Percentiles rank a stretch among this genome's conserved stretches.
Conservation (phyloP, 2,797 vertebrate genomes). For the Hemibagrus guttatus region DNA sequence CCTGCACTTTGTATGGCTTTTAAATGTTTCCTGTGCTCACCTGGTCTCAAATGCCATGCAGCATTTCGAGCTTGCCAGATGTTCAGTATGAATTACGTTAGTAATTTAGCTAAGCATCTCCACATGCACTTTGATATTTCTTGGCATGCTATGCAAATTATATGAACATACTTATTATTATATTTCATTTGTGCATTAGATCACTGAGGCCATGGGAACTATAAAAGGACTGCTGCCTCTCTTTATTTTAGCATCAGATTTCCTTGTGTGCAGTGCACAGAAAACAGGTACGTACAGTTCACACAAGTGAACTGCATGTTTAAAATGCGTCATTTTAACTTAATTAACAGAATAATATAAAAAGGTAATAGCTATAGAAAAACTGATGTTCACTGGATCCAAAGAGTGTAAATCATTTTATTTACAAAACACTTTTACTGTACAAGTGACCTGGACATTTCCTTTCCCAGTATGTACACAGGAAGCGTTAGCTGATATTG, state of each 20-base stretch:
- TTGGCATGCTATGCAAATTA: neutral
- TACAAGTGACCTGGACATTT: neutral
- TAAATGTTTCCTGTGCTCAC: neutral
- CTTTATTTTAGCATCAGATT: slow-evolving; percentile 62
- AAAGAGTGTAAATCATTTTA: neutral
- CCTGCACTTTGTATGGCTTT: neutral
- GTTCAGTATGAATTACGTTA: neutral
- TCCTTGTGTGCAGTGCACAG: slow-evolving; percentile 61
- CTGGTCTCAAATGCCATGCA: neutral
- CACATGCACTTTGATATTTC: neutral
- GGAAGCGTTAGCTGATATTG: slow-evolving; percentile 74
- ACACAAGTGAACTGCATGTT: neutral
- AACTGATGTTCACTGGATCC: neutral
- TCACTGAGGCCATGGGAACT: slow-evolving; percentile 62
- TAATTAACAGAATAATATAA: neutral
- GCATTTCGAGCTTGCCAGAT: neutral
- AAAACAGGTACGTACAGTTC: slow-evolving; percentile 66
- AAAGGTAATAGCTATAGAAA: neutral
- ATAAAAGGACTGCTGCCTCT: slow-evolving; percentile 56
- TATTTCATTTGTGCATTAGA: slow-evolving; percentile 8
- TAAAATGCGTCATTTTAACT: neutral
- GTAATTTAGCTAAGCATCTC: neutral
- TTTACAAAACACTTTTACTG: neutral
- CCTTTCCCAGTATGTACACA: slow-evolving; percentile 74
- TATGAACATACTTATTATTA: neutral